A percentile compares a stretch with the other conserved stretches of the same genome.
Evolutionary conservation across 2,797 vertebrate species (phyloP).

Genomic region (Acestrorhynchus altus): DNA sequence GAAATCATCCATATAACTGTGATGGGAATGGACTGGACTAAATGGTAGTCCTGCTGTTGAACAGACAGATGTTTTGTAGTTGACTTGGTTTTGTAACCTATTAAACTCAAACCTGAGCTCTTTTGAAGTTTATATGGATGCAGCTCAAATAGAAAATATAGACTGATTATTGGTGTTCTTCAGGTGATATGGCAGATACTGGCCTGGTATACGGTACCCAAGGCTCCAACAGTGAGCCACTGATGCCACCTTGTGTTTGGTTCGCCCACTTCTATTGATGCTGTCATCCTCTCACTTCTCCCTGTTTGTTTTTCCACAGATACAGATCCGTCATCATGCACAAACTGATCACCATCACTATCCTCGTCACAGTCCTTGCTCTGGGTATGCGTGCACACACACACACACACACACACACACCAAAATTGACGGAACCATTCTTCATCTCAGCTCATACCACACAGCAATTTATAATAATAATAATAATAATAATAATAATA

Average conservation of each 20-base stretch:
- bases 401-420: not conserved
- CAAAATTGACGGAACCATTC: no score
- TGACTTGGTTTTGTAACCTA: no score
- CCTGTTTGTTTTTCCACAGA: slow-evolving; percentile 57
- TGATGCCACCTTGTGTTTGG: slow-evolving; percentile 67
- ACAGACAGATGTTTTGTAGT: no score
- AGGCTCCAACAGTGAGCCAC: slow-evolving; percentile 7
- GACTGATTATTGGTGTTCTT: not conserved
- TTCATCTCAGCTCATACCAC: no score
- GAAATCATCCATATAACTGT: no score
- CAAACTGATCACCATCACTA: slow-evolving; percentile 71
- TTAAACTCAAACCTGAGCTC: no score
- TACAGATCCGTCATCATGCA: slow-evolving; percentile 68
- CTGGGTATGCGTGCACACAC: slow-evolving; percentile 69
- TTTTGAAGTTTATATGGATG: no score
- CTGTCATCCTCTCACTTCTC: not conserved
- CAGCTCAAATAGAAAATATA: no score
- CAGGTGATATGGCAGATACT: not conserved
- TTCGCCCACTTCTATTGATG: not conserved
- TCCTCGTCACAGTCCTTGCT: slow-evolving; percentile 72
- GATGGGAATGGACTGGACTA: no score
- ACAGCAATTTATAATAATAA: no score
- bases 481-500: no score
- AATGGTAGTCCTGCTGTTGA: no score
- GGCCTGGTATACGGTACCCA: not conserved